Conservation (phyloP, 2,888 invertebrate genomes). For the Macrosoma leucophasiata region DNA sequence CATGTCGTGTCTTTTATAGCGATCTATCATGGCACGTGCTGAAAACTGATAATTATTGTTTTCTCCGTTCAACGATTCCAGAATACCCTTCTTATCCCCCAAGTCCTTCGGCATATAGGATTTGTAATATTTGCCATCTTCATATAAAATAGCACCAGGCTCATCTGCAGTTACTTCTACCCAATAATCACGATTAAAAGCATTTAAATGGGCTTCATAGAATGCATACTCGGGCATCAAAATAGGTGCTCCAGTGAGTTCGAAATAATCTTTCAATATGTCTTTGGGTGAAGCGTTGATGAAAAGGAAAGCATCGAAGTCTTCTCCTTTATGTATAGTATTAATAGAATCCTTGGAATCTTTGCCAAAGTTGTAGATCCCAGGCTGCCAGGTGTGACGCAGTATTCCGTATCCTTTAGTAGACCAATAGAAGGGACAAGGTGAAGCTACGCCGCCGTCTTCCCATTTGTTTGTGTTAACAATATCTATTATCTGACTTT, state of each 20-base stretch:
- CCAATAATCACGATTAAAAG: constrained; percentile 68
- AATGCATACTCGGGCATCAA: constrained; percentile 62
- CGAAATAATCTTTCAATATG: constrained; percentile 58
- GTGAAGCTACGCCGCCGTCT: constrained; percentile 59
- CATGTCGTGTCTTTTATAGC: constrained; percentile 56
- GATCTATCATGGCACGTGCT: constrained; percentile 63
- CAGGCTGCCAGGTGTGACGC: constrained; percentile 62
- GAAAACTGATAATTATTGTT: constrained; percentile 66
- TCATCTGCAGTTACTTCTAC: constrained; percentile 44
- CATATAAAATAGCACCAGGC: constrained; percentile 47
- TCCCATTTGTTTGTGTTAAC: constrained; percentile 56
- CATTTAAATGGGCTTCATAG: constrained; percentile 63
- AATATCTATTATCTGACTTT: constrained; percentile 52
- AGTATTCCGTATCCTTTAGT: constrained; percentile 56
- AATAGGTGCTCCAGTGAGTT: constrained; percentile 56
- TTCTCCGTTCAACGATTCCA: constrained; percentile 65
- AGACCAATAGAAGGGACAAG: constrained; percentile 66
- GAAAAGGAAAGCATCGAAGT: constrained; percentile 60
- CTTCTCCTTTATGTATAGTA: constrained; percentile 40
- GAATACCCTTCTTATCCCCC: constrained; percentile 45
- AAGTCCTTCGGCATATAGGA: constrained; percentile 51
- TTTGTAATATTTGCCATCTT: constrained; percentile 62
- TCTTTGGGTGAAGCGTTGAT: constrained; percentile 44
- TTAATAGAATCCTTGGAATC: constrained; percentile 29
- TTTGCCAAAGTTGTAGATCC: constrained; percentile 54